These are phyloP conservation scores for Latrodectus elegans DNA, from an alignment of 2,888 invertebrate species.

Conservation along the genomic window DNA sequence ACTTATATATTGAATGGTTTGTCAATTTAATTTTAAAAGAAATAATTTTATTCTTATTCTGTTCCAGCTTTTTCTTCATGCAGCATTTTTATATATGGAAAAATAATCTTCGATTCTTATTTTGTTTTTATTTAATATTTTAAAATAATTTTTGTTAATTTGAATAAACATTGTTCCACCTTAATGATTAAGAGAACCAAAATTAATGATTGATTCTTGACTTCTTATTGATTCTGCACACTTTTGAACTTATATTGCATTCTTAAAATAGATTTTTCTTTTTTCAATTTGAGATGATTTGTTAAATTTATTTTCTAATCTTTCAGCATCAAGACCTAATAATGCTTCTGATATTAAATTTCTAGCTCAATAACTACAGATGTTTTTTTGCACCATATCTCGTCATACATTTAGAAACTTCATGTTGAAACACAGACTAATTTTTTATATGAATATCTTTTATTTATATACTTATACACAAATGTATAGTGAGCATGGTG, in stretches of 20 bases:
- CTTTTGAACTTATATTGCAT: neutral
- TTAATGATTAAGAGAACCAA: neutral
- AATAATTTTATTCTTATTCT: too few relatives aligned
- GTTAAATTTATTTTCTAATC: neutral
- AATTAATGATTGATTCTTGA: neutral
- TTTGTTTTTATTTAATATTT: too few relatives aligned
- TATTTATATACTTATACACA: too few relatives aligned
- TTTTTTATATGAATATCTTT: too few relatives aligned
- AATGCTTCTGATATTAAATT: conserved; percentile 66
- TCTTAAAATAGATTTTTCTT: neutral
- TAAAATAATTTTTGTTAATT: neutral
- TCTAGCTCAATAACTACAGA: conserved; percentile 44
- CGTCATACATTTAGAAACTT: neutral
- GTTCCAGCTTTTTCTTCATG: too few relatives aligned
- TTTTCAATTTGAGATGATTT: neutral
- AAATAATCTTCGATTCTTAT: too few relatives aligned
- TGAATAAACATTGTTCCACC: neutral
- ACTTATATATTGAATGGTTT: too few relatives aligned
- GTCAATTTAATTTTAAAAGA: too few relatives aligned
- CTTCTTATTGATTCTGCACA: too few relatives aligned
- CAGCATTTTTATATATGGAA: too few relatives aligned
- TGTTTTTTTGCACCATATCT: conserved; percentile 31
- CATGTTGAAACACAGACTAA: too few relatives aligned
- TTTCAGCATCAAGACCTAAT: conserved; percentile 61
- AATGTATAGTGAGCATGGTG: too few relatives aligned